Evolutionary conservation across 2,797 vertebrate species (phyloP).

Genomic region (Halcyon chelicuti): DNA sequence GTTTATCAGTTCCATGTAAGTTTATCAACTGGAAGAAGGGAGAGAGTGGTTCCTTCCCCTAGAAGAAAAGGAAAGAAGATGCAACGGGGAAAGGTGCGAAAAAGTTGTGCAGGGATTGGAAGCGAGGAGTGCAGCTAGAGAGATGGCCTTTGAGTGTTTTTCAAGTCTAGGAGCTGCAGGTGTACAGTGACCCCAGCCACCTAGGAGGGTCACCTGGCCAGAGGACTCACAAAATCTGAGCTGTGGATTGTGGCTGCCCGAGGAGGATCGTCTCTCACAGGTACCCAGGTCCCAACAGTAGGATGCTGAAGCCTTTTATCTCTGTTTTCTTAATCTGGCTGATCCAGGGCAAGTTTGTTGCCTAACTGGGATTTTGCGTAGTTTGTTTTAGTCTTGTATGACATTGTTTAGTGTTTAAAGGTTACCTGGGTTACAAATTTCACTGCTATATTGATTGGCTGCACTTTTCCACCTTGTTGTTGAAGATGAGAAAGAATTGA

Average conservation of each 20-base stretch:
- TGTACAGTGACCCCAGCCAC: neutral
- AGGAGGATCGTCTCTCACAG: neutral
- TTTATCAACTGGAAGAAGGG: neutral
- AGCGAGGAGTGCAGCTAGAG: neutral
- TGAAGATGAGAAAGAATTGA: constrained; percentile 12
- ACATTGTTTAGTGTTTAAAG: constrained; percentile 38
- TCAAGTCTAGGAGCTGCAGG: neutral
- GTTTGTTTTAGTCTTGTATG: constrained; percentile 34
- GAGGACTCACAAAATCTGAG: neutral
- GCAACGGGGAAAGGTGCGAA: neutral
- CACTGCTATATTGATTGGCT: constrained; percentile 19
- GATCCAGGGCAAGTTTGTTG: neutral
- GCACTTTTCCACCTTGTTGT: neutral
- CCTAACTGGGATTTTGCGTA: neutral
- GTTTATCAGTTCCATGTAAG: neutral
- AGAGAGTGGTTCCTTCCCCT: neutral
- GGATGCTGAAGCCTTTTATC: neutral
- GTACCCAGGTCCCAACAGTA: neutral
- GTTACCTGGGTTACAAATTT: constrained; percentile 42
- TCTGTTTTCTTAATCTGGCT: neutral
- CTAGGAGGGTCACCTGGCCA: neutral
- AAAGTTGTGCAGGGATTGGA: neutral
- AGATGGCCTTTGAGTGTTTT: neutral
- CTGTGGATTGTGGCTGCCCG: fast-evolving
- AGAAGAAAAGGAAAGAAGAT: neutral